Conservation (phyloP, 2,113 vertebrate genomes). For the Pelecanus crispus region DNA sequence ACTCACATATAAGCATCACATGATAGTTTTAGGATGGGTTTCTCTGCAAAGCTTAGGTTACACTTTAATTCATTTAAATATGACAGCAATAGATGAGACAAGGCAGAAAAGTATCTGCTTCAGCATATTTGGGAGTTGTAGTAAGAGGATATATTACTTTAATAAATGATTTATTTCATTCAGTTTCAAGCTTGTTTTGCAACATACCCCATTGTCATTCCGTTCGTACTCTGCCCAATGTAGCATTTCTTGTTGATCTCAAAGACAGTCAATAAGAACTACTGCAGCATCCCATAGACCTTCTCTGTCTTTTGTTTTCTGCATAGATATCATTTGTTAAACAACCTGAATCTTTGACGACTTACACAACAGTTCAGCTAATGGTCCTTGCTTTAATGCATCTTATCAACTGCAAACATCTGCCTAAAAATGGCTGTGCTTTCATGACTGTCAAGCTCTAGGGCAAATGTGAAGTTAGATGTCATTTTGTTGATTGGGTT, state of each 20-base stretch:
- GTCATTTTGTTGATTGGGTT: slow-evolving; percentile 6
- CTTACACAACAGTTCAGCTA: slow-evolving; percentile 51
- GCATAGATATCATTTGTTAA: slow-evolving; percentile 56
- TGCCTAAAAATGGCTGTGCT: slow-evolving; percentile 24
- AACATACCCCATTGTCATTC: not conserved
- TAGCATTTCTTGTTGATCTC: slow-evolving; percentile 1
- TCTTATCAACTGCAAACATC: slow-evolving; percentile 40
- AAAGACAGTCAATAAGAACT: not conserved
- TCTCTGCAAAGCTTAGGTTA: not conserved
- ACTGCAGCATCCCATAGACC: not conserved
- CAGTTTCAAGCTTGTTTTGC: not conserved
- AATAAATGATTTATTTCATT: not conserved
- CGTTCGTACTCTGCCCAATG: not conserved
- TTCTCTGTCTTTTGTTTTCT: not conserved
- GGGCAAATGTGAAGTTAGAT: slow-evolving; percentile 11
- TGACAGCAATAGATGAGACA: not conserved
- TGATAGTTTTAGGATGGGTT: not conserved
- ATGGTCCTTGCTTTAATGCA: slow-evolving; percentile 41
- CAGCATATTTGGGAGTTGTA: not conserved
- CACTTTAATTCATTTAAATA: not conserved
- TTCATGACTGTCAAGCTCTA: slow-evolving; percentile 5
- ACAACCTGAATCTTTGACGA: slow-evolving; percentile 19
- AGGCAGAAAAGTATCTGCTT: not conserved
- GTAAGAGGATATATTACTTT: not conserved
- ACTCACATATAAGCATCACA: not conserved